Evolutionary conservation across 2,113 vertebrate species (phyloP), one percentile per base, ranked within the genome.

Genomic region (Condylura cristata): DNA sequence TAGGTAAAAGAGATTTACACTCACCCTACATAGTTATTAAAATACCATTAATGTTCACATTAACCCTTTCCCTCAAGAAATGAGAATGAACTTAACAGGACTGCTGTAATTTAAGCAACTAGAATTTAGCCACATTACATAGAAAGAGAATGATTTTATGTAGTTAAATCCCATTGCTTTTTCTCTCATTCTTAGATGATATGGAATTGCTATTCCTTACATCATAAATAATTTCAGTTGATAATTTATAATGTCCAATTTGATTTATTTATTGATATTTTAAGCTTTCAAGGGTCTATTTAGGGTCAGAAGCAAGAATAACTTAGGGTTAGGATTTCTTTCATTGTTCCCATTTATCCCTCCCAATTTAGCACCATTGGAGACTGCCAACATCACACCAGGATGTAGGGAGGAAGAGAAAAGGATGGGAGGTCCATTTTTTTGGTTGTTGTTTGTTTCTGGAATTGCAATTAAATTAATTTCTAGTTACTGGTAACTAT

Each of bases 1-100:
- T 46, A 34, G 6, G 66, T 95, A 44, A 81, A 76, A 30, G 24
- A 84, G 46, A 60, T 83, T 48, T 74, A 56, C 60, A 63, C 14
- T 68, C 6, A 39, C 51, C 46, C n/a, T 34, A 76, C 16, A 28
- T 2, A 46, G 11, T 66, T 82, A 75, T 71, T 89, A 34, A 88
- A 65, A 72, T 85, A 28, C 53, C 0, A 70, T 86, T 91, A 61
- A 53, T 66, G 34, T 56, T 80, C 10, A 75, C 9, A 61, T 71
- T 78, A 87, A 70, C 26, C 48, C 4, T 60, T 20, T 68, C 39
- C 28, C 39, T 20, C 32, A 89, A 46, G 39, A 3, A 48, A 12
- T 89, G n/a, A 53, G 5, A 75, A 4, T 9, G 71, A 6, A 30
- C 0, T 46, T 75, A 89, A 86, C 4, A 51, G 48, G 53, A 34